Evolutionary conservation across 35 echinoderm and acorn worm species (phyloP).

Genomic region (Ophiothrix spiculata): DNA sequence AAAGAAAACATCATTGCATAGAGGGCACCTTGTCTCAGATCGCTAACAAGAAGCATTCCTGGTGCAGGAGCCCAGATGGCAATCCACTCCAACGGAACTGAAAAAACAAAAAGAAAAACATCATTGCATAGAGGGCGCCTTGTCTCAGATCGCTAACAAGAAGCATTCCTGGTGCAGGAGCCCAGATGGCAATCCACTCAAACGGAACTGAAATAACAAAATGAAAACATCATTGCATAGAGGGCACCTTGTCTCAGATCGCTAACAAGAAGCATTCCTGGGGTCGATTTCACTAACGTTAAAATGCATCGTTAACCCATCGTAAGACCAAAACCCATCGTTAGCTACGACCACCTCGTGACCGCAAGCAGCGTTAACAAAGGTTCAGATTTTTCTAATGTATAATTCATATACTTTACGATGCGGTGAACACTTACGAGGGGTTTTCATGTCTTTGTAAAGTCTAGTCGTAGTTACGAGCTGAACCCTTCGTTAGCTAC

Average conservation of each 20-base stretch:
- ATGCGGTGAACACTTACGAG: too few species aligned
- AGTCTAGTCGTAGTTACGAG: too few species aligned
- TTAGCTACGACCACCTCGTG: too few species aligned
- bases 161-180: slow-evolving; percentile 71
- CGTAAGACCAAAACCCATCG: too few species aligned
- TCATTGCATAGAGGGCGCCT: slow-evolving; percentile 87
- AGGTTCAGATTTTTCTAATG: too few species aligned
- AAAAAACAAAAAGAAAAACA: slow-evolving; percentile 36
- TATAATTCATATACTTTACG: too few species aligned
- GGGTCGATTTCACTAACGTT: too few species aligned
- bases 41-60: slow-evolving; percentile 82
- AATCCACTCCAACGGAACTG: slow-evolving; percentile 92
- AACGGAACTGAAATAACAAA: slow-evolving; percentile 69
- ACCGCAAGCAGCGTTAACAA: too few species aligned
- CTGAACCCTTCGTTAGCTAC: too few species aligned
- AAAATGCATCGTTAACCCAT: too few species aligned
- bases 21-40: slow-evolving; percentile 79
- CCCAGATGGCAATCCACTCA: slow-evolving; percentile 83
- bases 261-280: slow-evolving; percentile 82
- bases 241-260: slow-evolving; percentile 83
- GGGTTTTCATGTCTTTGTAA: too few species aligned
- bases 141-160: slow-evolving; percentile 86
- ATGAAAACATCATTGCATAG: slow-evolving; percentile 95
- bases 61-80: slow-evolving; percentile 69
- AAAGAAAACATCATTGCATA: slow-evolving; percentile 96